Evolutionary conservation across 2,797 vertebrate species (phyloP).

Genomic region (Amniataba percoides): DNA sequence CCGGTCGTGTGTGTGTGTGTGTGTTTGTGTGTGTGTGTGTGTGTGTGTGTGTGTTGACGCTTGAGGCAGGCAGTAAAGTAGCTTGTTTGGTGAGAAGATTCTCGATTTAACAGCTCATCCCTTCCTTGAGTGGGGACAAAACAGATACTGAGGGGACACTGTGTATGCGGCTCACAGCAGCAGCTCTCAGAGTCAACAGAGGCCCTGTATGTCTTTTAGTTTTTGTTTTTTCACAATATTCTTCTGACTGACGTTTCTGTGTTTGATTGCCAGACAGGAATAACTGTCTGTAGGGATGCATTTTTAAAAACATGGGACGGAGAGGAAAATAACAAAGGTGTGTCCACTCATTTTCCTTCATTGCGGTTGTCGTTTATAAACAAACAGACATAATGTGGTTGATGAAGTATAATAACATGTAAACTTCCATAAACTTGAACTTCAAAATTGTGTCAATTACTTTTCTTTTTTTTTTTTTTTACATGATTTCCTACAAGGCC

Average conservation of each 20-base stretch:
- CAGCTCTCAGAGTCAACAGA: neutral
- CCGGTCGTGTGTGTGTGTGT: neutral
- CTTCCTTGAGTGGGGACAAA: neutral
- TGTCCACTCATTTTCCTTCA: neutral
- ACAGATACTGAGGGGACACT: neutral
- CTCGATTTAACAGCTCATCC: constrained; percentile 12
- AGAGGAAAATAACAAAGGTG: neutral
- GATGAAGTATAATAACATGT: neutral
- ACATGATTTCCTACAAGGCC: neutral
- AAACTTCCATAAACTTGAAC: neutral
- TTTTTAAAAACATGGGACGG: neutral
- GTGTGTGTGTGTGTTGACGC: constrained; percentile 3
- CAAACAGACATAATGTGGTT: neutral
- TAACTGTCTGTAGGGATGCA: neutral
- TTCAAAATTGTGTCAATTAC: neutral
- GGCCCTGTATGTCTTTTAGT: too few relatives aligned
- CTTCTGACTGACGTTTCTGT: neutral
- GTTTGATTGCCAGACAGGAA: neutral
- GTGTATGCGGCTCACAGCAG: neutral
- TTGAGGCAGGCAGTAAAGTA: constrained; percentile 24
- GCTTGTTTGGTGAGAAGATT: constrained; percentile 12
- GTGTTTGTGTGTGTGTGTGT: neutral
- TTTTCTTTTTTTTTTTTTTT: constrained; percentile 6
- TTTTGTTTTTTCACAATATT: neutral
- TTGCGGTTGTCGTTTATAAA: neutral